These are phyloP conservation scores for Chloroceryle amazona DNA, from an alignment of 2,797 vertebrate genomes.

Conservation along the genomic window DNA sequence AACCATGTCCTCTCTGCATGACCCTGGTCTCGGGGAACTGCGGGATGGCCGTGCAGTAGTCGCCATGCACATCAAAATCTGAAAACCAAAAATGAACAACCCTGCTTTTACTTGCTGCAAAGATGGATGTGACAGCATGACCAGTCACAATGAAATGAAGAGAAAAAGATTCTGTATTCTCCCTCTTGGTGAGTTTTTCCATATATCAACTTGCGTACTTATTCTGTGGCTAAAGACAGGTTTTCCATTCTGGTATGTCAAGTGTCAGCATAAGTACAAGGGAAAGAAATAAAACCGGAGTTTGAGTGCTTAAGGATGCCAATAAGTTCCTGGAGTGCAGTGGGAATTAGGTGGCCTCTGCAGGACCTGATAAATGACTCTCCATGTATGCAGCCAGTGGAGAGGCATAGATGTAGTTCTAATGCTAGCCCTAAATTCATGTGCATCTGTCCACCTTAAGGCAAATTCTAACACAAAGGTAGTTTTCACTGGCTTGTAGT, in stretches of 20 bases:
- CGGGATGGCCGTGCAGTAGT: background rate
- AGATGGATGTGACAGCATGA: background rate
- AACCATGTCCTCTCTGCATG: background rate
- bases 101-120: background rate
- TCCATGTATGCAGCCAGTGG: background rate
- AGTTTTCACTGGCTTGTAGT: background rate
- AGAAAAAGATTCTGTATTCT: background rate
- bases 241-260: background rate
- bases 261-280: background rate
- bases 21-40: too few relatives aligned
- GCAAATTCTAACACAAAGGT: background rate
- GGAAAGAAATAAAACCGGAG: background rate
- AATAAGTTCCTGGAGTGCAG: background rate
- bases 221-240: background rate
- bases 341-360: background rate
- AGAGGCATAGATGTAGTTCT: background rate
- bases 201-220: background rate
- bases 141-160: background rate
- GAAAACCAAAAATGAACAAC: background rate
- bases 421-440: background rate
- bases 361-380: background rate
- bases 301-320: background rate
- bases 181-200: rapidly evolving
- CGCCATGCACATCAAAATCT: background rate
- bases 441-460: background rate